A percentile compares a stretch with the other conserved stretches of the same genome.
phyloP scores from a whole-genome alignment of 2,888 invertebrate genomes.

The Caenorhabditis sulstoni region DNA sequence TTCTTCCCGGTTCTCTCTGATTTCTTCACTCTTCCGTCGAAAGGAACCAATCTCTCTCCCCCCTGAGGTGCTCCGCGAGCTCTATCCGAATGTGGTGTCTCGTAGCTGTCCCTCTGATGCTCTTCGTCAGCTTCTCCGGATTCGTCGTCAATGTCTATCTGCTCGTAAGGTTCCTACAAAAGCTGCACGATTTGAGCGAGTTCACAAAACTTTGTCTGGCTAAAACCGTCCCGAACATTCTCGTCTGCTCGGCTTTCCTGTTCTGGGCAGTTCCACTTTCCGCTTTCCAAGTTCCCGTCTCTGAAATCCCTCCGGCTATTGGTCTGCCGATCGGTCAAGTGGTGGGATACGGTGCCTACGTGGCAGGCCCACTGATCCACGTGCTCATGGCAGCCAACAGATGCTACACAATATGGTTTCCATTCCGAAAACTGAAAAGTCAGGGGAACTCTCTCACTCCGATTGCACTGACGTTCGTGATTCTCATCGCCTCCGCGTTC shows the following conservation, averaged over 20 bases:
- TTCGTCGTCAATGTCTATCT: background rate
- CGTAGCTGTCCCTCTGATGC: background rate
- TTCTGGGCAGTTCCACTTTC: background rate
- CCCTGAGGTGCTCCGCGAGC: no score
- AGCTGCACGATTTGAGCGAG: background rate
- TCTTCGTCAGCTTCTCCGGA: background rate
- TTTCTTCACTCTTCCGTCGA: no score
- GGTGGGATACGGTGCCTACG: constrained; percentile 31
- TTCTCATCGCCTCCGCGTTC: background rate
- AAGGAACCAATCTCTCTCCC: no score
- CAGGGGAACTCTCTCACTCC: background rate
- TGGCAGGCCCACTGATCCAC: constrained; percentile 33
- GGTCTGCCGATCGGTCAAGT: constrained; percentile 26
- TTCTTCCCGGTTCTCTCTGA: no score
- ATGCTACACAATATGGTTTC: constrained; percentile 5
- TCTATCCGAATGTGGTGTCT: background rate
- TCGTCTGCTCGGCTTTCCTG: background rate
- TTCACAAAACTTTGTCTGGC: constrained; percentile 16
- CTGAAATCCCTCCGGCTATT: background rate
- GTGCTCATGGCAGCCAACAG: constrained; percentile 44
- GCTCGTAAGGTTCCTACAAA: background rate
- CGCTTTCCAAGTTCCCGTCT: background rate
- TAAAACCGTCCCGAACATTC: constrained; percentile 14
- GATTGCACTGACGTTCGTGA: background rate
- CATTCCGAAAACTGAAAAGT: background rate